Percentiles rank a stretch among this genome's conserved stretches.
Conservation (phyloP, 2,797 vertebrate genomes). For the Serranus cabrilla region DNA sequence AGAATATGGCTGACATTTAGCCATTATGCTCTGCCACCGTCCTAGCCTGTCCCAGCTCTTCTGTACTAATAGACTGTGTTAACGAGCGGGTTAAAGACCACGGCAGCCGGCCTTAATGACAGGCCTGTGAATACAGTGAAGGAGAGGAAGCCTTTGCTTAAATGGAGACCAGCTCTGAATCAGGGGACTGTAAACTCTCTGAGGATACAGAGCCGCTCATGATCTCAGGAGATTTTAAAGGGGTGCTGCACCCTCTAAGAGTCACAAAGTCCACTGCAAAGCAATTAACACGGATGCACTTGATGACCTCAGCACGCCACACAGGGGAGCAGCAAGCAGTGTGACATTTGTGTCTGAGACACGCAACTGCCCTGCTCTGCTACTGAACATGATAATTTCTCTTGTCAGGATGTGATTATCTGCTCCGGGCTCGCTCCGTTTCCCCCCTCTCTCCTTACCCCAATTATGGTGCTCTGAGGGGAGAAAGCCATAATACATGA, state of each 20-base stretch:
- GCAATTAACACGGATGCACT: constrained; percentile 65
- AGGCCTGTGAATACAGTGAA: constrained; percentile 48
- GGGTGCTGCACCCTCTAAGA: constrained; percentile 21
- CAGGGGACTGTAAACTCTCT: constrained; percentile 18
- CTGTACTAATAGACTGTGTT: constrained; percentile 70
- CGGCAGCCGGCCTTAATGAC: constrained; percentile 51
- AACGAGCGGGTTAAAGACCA: constrained; percentile 72
- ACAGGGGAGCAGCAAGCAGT: constrained; percentile 51
- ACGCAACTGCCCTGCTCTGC: constrained; percentile 58
- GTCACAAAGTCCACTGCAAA: constrained; percentile 54
- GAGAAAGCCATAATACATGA: constrained; percentile 55
- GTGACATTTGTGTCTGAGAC: constrained; percentile 71
- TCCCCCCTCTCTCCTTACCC: neutral
- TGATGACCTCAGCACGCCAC: constrained; percentile 63
- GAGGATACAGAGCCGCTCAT: constrained; percentile 24
- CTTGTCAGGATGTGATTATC: constrained; percentile 79
- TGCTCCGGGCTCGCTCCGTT: constrained; percentile 49
- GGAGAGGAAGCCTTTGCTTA: constrained; percentile 45
- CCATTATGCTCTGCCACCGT: constrained; percentile 56
- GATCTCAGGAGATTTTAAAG: constrained; percentile 49
- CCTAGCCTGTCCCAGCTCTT: constrained; percentile 40
- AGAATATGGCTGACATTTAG: constrained; percentile 76
- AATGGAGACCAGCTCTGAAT: constrained; percentile 24
- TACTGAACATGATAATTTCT: constrained; percentile 68
- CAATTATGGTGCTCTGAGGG: constrained; percentile 60